Evolutionary conservation across 2,113 vertebrate species (phyloP).

Genomic region (Edolisoma coerulescens): DNA sequence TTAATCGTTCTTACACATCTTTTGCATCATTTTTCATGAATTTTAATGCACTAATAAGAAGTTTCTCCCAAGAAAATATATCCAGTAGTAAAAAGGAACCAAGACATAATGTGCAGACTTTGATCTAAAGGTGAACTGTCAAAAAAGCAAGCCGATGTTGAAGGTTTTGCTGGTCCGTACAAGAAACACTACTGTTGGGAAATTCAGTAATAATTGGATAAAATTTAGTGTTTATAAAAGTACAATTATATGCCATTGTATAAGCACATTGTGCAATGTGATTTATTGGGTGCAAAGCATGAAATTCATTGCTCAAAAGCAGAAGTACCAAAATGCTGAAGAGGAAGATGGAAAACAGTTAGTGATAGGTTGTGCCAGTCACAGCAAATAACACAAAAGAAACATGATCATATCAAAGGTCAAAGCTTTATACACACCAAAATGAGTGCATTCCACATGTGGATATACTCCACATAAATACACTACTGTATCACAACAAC

Average conservation of each 20-base stretch:
- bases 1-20: neutral
- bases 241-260: neutral
- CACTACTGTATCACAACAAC: neutral
- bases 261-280: neutral
- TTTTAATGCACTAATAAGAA: neutral
- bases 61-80: neutral
- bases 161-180: neutral
- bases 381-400: neutral
- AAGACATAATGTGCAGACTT: neutral
- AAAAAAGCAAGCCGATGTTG: neutral
- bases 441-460: neutral
- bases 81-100: neutral
- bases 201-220: neutral
- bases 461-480: neutral
- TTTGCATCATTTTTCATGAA: neutral
- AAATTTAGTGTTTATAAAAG: neutral
- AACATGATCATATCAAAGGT: neutral
- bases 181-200: neutral
- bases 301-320: neutral
- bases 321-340: neutral
- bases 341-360: neutral
- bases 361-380: neutral
- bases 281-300: neutral
- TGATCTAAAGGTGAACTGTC: neutral
- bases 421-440: neutral